Percentiles rank a stretch among this genome's conserved stretches.
phyloP scores from a whole-genome alignment of 2,888 invertebrate species.

The Drosophila stalkeri region DNA sequence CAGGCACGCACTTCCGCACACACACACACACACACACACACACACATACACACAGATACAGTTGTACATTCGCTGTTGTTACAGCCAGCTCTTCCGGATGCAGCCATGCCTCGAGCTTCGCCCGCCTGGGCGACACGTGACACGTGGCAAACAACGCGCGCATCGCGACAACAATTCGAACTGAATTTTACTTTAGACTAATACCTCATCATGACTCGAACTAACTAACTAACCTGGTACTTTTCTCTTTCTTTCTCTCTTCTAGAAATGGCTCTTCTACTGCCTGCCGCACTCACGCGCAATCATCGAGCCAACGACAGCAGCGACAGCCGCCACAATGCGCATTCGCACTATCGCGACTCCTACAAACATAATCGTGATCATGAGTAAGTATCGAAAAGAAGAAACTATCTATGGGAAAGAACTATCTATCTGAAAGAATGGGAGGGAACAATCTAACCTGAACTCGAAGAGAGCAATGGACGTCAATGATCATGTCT shows the following conservation, averaged over 20 bases:
- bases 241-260: conserved; percentile 57
- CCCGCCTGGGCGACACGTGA: conserved; percentile 35
- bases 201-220: neutral
- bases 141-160: conserved; percentile 30
- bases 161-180: conserved; percentile 44
- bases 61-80: conserved; percentile 7
- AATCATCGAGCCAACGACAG: conserved; percentile 92
- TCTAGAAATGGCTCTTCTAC: conserved; percentile 93
- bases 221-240: too few relatives aligned
- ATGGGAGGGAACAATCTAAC: too few relatives aligned
- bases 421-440: neutral
- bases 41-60: conserved; percentile 5
- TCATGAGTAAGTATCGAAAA: conserved; percentile 83
- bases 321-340: conserved; percentile 92
- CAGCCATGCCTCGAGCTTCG: conserved; percentile 1
- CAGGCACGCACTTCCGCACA: conserved; percentile 38
- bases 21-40: conserved; percentile 12
- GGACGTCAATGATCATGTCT: neutral
- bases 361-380: conserved; percentile 87
- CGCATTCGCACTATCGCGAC: conserved; percentile 90
- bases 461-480: too few relatives aligned
- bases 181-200: neutral
- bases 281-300: conserved; percentile 91
- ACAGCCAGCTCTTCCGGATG: conserved; percentile 38
- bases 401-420: neutral